A percentile compares a stretch with the other conserved stretches of the same genome.
Conservation (phyloP, 2,888 invertebrate species). For the Agrenia bidenticulata region DNA sequence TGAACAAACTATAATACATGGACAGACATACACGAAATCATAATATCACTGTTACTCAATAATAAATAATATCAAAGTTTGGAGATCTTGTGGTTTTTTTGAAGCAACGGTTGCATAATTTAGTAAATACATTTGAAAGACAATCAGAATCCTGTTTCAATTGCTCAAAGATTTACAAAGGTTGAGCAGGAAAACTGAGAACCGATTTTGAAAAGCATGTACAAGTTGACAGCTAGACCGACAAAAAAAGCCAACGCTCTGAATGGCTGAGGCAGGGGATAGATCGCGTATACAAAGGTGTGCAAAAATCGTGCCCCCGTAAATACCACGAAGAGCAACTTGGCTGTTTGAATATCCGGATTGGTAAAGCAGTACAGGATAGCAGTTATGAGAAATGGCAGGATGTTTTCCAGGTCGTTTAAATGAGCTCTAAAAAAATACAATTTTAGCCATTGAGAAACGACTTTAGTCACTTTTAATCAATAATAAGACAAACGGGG, state of each 20-base stretch:
- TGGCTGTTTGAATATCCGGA: constrained; percentile 61
- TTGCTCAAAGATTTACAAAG: too few relatives aligned
- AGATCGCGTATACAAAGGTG: constrained; percentile 65
- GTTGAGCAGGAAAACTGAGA: constrained; percentile 34
- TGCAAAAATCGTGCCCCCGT: constrained; percentile 64
- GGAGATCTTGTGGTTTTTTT: too few relatives aligned
- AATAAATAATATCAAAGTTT: too few relatives aligned
- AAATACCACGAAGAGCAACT: constrained; percentile 63
- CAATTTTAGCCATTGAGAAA: too few relatives aligned
- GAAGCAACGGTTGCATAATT: too few relatives aligned
- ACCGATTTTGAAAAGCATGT: constrained; percentile 57
- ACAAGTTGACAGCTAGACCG: constrained; percentile 58
- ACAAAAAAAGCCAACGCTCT: constrained; percentile 59
- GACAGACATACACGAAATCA: too few relatives aligned
- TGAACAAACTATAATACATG: too few relatives aligned
- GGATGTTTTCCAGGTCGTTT: constrained; percentile 73
- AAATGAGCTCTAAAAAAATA: constrained; percentile 65
- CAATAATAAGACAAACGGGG: too few relatives aligned
- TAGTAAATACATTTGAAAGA: too few relatives aligned
- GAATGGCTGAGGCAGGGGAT: constrained; percentile 65
- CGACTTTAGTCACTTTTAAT: too few relatives aligned
- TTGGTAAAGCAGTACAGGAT: constrained; percentile 65
- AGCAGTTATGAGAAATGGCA: constrained; percentile 65
- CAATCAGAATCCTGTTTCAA: too few relatives aligned
- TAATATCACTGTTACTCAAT: too few relatives aligned